Percentiles rank a stretch among this genome's conserved stretches.
Evolutionary conservation across 2,113 vertebrate genomes (phyloP).

Genomic region (Gambusia affinis): DNA sequence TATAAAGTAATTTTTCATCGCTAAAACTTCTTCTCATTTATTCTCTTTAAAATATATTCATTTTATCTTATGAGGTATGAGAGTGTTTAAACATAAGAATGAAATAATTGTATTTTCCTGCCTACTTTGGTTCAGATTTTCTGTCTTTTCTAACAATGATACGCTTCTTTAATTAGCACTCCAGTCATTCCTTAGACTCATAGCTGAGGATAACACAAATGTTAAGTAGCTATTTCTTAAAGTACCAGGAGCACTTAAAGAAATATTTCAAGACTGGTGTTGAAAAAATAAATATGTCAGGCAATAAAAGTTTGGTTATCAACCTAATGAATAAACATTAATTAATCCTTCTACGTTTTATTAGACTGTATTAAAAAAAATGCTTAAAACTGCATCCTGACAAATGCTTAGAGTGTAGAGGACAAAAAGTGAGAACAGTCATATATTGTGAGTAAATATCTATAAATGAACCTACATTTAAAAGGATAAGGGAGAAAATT

Average conservation of each 20-base stretch:
- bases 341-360: not conserved
- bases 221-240: too few species aligned
- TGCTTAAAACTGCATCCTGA: not conserved
- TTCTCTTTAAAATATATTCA: too few species aligned
- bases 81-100: too few species aligned
- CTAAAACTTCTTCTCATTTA: too few species aligned
- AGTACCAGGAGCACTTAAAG: not conserved
- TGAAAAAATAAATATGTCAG: not conserved
- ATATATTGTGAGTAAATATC: not conserved
- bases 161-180: too few species aligned
- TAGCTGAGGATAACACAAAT: too few species aligned
- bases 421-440: not conserved
- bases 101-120: too few species aligned
- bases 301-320: not conserved
- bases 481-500: not conserved
- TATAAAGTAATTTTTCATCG: too few species aligned
- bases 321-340: not conserved
- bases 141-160: too few species aligned
- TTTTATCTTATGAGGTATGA: too few species aligned
- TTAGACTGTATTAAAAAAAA: not conserved
- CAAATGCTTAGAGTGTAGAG: not conserved
- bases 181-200: too few species aligned
- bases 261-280: not conserved
- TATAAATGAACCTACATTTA: not conserved
- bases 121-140: too few species aligned